phyloP scores from a whole-genome alignment of 2,888 invertebrate species.

The Drymonia ruficornis region DNA sequence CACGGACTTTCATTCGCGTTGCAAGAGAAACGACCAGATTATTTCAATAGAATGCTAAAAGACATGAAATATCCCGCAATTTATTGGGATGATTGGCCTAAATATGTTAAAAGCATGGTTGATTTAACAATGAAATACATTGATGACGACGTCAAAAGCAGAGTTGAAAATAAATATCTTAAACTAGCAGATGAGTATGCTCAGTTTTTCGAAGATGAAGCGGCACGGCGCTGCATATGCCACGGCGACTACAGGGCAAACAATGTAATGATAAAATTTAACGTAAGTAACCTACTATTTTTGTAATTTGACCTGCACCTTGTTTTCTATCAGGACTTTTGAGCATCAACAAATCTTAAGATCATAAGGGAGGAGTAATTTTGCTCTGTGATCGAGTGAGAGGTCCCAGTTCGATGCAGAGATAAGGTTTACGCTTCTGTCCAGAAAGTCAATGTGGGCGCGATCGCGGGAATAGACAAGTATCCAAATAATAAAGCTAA shows the following conservation, averaged over 20 bases:
- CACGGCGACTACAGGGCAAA: slow-evolving; percentile 62
- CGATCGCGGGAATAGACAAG: too few relatives aligned
- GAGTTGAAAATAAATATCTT: slow-evolving; percentile 28
- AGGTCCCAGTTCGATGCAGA: too few relatives aligned
- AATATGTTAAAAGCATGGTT: slow-evolving; percentile 30
- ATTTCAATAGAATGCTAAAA: slow-evolving; percentile 43
- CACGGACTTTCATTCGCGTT: slow-evolving; percentile 54
- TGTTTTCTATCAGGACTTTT: too few relatives aligned
- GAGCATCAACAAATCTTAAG: too few relatives aligned
- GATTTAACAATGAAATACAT: slow-evolving; percentile 29
- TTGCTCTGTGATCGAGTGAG: too few relatives aligned
- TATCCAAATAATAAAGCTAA: too few relatives aligned
- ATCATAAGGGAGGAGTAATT: too few relatives aligned
- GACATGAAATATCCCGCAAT: slow-evolving; percentile 23
- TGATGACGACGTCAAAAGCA: slow-evolving; percentile 32
- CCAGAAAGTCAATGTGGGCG: too few relatives aligned
- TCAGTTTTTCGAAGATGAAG: slow-evolving; percentile 37
- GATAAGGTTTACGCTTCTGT: too few relatives aligned
- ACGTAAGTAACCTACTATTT: slow-evolving; percentile 49
- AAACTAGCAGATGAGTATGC: slow-evolving; percentile 35
- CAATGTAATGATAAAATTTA: slow-evolving; percentile 47
- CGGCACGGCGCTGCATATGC: slow-evolving; percentile 41
- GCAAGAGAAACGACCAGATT: slow-evolving; percentile 41
- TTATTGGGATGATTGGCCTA: slow-evolving; percentile 41
- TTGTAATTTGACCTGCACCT: neutral